Evolutionary conservation across 2,888 invertebrate genomes (phyloP).

Genomic region (Apamea epomidion): DNA sequence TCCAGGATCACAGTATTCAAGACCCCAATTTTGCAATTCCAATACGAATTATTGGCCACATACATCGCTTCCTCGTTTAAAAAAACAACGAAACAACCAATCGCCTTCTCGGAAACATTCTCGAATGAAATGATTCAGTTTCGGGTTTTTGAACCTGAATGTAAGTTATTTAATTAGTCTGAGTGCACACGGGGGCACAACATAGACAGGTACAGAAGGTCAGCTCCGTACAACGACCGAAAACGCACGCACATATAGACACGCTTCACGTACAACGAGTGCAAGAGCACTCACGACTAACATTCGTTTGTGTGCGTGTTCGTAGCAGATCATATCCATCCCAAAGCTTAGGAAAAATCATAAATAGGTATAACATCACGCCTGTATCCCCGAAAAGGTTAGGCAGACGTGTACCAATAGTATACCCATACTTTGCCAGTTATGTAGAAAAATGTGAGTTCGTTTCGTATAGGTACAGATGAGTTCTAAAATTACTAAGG

Average conservation of each 20-base stretch:
- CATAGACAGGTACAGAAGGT: background rate
- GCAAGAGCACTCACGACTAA: background rate
- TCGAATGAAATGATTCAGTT: constrained; percentile 59
- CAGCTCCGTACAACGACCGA: fast-evolving
- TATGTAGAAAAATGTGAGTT: background rate
- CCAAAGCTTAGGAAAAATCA: background rate
- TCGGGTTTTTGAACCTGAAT: constrained; percentile 55
- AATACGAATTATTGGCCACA: background rate
- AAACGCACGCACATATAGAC: background rate
- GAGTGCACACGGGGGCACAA: constrained; percentile 1
- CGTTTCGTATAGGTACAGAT: background rate
- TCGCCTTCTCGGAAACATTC: constrained; percentile 57
- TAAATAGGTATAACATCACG: too few species aligned
- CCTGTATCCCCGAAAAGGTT: too few species aligned
- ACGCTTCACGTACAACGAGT: background rate
- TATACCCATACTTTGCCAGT: too few species aligned
- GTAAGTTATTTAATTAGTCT: constrained; percentile 59
- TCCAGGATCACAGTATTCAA: background rate
- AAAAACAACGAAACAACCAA: constrained; percentile 22
- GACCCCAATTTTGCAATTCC: background rate
- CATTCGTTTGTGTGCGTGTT: background rate
- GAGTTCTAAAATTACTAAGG: background rate
- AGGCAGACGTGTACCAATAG: too few species aligned
- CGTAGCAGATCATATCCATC: background rate
- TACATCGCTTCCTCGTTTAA: constrained; percentile 28